Evolutionary conservation across 2,113 vertebrate genomes (phyloP).

Genomic region (Lophius piscatorius): DNA sequence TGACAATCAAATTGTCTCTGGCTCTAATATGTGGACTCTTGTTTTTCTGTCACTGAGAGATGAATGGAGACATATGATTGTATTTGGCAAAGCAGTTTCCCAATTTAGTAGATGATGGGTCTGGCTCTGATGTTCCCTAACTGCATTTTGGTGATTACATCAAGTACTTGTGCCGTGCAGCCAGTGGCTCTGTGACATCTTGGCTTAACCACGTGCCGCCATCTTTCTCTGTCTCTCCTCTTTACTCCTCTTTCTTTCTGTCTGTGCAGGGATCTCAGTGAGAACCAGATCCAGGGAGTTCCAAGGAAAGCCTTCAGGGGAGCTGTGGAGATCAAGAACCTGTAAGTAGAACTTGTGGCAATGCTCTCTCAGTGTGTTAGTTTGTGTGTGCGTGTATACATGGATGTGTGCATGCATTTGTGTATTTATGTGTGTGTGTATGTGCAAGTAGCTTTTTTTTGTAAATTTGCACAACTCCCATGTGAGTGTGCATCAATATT

Average conservation of each 20-base stretch:
- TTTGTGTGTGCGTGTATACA: background rate
- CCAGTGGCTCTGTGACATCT: constrained; percentile 49
- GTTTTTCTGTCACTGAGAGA: constrained; percentile 32
- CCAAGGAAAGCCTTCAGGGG: constrained; percentile 97
- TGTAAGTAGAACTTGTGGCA: constrained; percentile 85
- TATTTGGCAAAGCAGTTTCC: constrained; percentile 42
- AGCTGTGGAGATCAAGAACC: constrained; percentile 97
- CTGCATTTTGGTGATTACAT: constrained; percentile 54
- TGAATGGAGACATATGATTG: constrained; percentile 40
- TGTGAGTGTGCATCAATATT: constrained; percentile 74
- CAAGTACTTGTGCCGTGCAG: constrained; percentile 50
- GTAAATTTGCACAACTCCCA: constrained; percentile 51
- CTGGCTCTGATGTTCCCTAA: constrained; percentile 29
- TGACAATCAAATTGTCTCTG: constrained; percentile 28
- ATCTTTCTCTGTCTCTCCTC: background rate
- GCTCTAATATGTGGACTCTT: constrained; percentile 37
- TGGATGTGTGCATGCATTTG: background rate
- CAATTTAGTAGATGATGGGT: constrained; percentile 50
- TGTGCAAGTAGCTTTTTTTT: constrained; percentile 16
- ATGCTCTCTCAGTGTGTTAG: constrained; percentile 10
- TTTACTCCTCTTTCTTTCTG: background rate
- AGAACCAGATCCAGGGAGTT: constrained; percentile 98
- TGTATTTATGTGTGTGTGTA: background rate
- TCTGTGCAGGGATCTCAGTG: constrained; percentile 90
- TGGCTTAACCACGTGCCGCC: constrained; percentile 35